Base-by-base conservation (phyloP, 2,797 vertebrate species). In the Potorous gilbertii region DNA sequence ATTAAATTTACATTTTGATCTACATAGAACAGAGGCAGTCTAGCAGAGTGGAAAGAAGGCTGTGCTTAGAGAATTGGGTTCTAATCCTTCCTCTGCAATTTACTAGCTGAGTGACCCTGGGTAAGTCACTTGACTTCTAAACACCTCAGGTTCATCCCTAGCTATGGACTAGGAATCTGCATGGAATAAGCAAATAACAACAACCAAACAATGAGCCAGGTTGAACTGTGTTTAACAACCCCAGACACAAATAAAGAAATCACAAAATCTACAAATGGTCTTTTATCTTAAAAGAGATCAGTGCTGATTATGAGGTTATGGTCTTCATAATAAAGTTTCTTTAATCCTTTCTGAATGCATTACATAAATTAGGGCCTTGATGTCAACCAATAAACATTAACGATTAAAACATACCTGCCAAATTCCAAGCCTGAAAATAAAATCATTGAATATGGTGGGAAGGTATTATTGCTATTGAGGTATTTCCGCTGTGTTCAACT, bases 1-100 rank as follows among this genome's bases (percentile, higher is more conserved):
- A 96, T 93, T 95, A 96, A 66, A 90, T 93, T 89, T 93, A 95
- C 95, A 59, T 24, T 92, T 52, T 96, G 54, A 93, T 91, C 94
- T 56, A 46, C 96, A 94, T 52, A 94, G 94, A 96, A 54, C 50
- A 95, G 92, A 94, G 40, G 91, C 89, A 92, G 31, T 9, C 34
- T 92, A 94, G 94, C 46, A 94, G 40, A 93, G 95, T 74, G 93
- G 91, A 94, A 52, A 56, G 46, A 91, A 95, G 93, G 57, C 13
- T 50, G 18, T 24, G 18, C 13, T 81, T 24, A n/a, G 16, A 74
- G 62, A 74, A 74, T 5, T 18, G 34, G n/a, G 34, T 74, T 74
- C 62, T 31, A 74, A 74, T 74, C n/a, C 62, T 74, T 81, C 31
- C n/a, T 81, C 16, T 81, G n/a, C 40, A 81, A 81, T 6, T 40